phyloP scores from a whole-genome alignment of 2,797 vertebrate species.

The Hylomyscus alleni region DNA sequence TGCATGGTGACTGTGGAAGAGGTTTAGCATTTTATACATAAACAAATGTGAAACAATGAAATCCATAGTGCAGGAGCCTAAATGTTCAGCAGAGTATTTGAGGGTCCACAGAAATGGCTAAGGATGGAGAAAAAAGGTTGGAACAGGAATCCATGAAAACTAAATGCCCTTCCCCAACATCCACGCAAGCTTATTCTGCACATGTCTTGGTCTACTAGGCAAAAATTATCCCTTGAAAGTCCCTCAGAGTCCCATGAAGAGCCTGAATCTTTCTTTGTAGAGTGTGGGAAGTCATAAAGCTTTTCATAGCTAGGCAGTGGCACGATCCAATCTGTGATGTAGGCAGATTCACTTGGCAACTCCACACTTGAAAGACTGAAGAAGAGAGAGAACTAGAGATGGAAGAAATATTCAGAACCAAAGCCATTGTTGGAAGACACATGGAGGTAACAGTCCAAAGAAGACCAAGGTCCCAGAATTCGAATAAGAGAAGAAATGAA shows the following conservation, averaged over 20 bases:
- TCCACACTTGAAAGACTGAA: slow-evolving; percentile 48
- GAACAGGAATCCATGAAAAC: background rate
- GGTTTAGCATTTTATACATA: background rate
- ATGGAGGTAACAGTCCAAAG: background rate
- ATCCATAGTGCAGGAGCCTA: background rate
- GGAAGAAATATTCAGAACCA: slow-evolving; percentile 35
- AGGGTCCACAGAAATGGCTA: background rate
- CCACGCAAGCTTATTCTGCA: slow-evolving; percentile 22
- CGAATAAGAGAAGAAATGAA: slow-evolving; percentile 34
- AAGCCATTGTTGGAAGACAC: slow-evolving; percentile 19
- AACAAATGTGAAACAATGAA: background rate
- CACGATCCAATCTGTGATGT: slow-evolving; percentile 81
- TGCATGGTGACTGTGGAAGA: background rate
- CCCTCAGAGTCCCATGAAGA: slow-evolving; percentile 46
- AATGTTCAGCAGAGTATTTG: background rate
- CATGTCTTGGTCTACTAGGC: background rate
- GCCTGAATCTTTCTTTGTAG: slow-evolving; percentile 65
- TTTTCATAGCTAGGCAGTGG: slow-evolving; percentile 79
- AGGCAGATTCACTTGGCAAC: slow-evolving; percentile 67
- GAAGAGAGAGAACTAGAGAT: slow-evolving; percentile 46
- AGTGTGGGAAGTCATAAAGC: slow-evolving; percentile 69
- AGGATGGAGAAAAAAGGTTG: background rate
- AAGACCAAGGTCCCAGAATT: background rate
- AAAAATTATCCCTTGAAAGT: slow-evolving; percentile 63
- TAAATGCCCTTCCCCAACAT: background rate